Conservation (phyloP, 2,888 invertebrate genomes). For the Chrysina gloriosa region DNA sequence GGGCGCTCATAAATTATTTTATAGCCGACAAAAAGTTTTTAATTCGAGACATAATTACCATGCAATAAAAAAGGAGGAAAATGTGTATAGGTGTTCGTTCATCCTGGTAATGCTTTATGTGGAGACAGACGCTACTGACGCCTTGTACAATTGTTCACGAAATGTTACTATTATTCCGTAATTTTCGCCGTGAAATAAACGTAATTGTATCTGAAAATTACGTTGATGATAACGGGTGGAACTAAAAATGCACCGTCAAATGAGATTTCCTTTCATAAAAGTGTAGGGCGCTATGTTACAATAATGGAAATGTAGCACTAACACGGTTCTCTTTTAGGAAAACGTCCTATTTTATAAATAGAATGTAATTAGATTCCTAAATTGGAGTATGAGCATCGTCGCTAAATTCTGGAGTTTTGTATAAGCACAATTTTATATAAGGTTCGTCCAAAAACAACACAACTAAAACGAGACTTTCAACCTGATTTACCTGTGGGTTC, state of each 20-base stretch:
- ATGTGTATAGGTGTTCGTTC: constrained; percentile 20
- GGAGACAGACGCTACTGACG: background rate
- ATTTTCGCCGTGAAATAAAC: background rate
- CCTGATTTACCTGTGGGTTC: too few species aligned
- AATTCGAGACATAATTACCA: constrained; percentile 38
- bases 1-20: constrained; percentile 45
- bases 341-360: too few species aligned
- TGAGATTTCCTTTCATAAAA: background rate
- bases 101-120: background rate
- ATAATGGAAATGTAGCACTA: too few species aligned
- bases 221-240: background rate
- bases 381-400: too few species aligned
- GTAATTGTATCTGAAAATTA: background rate
- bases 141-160: constrained; percentile 11
- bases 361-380: too few species aligned
- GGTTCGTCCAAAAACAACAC: too few species aligned
- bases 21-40: constrained; percentile 45
- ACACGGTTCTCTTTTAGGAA: too few species aligned
- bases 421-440: too few species aligned
- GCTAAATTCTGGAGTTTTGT: too few species aligned
- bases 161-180: background rate
- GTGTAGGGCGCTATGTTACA: too few species aligned
- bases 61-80: constrained; percentile 34
- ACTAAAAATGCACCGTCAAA: too few species aligned
- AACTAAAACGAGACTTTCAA: too few species aligned